Percentiles rank a stretch among this genome's conserved stretches.
Evolutionary conservation across 2,113 vertebrate species (phyloP).

Genomic region (Colius striatus): DNA sequence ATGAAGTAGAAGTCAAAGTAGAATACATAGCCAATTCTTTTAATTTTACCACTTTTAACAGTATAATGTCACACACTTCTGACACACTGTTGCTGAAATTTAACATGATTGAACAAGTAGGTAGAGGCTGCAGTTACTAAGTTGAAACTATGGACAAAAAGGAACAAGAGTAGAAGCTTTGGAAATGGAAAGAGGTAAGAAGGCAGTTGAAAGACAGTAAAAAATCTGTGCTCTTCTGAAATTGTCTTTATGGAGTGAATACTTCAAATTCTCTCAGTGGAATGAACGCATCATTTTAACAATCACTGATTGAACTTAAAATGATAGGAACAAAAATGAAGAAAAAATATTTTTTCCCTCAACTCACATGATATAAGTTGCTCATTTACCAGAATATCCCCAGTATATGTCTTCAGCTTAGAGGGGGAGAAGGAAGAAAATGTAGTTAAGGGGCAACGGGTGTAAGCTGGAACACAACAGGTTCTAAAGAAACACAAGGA

Average conservation of each 20-base stretch:
- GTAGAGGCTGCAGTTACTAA: neutral
- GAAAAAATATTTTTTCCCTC: neutral
- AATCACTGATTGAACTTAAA: neutral
- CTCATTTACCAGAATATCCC: neutral
- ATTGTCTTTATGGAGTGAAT: neutral
- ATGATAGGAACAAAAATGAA: neutral
- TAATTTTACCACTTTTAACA: neutral
- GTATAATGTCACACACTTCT: neutral
- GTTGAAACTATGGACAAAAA: neutral
- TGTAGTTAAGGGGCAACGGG: too few species aligned
- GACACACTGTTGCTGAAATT: neutral
- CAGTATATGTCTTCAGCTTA: neutral
- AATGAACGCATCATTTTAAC: neutral
- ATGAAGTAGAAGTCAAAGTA: neutral
- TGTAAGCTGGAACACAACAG: too few species aligned
- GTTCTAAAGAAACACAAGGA: too few species aligned
- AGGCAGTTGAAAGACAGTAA: neutral
- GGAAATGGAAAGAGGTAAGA: neutral
- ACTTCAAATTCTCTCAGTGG: neutral
- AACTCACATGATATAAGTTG: neutral
- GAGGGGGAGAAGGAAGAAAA: neutral
- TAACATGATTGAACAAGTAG: neutral
- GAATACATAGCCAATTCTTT: rapidly evolving
- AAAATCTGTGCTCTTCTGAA: neutral
- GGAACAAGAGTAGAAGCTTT: neutral